These are phyloP conservation scores for Dicyrtoma fusca DNA, from an alignment of 2,888 invertebrate species.

Conservation along the genomic window DNA sequence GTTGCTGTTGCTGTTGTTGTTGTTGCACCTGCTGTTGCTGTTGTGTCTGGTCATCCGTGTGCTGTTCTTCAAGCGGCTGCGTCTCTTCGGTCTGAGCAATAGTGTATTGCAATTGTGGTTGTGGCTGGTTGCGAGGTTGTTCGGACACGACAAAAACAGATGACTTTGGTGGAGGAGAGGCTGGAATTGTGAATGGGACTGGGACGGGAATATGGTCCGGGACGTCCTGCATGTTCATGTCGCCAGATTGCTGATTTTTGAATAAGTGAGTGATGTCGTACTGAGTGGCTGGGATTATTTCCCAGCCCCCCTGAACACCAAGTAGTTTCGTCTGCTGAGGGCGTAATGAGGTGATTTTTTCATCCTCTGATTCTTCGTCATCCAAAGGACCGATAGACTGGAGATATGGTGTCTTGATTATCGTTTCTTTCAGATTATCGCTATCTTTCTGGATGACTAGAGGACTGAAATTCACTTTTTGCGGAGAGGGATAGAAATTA, in stretches of 20 bases:
- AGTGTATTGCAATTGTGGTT: not conserved
- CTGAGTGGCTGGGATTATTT: constrained; percentile 56
- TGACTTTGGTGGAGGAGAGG: constrained; percentile 38
- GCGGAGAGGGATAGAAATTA: constrained; percentile 19
- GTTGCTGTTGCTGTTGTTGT: constrained; percentile 27
- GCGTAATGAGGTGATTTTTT: not conserved
- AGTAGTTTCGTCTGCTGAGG: not conserved
- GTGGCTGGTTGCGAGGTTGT: not conserved
- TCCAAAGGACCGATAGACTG: constrained; percentile 24
- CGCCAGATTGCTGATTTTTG: constrained; percentile 6
- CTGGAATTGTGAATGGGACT: constrained; percentile 52
- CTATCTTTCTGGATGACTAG: not conserved
- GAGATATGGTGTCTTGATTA: constrained; percentile 39
- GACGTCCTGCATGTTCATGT: not conserved
- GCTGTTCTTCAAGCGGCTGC: not conserved
- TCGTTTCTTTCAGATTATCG: not conserved
- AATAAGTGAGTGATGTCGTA: constrained; percentile 56
- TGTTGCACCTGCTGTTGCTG: no score
- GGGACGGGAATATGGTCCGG: constrained; percentile 53
- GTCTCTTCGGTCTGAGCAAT: constrained; percentile 7
- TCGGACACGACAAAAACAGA: constrained; percentile 26
- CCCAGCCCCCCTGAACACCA: constrained; percentile 41
- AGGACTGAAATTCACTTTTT: constrained; percentile 20
- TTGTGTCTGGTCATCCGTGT: not conserved
- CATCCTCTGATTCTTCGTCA: not conserved